Evolutionary conservation across 2,797 vertebrate genomes (phyloP).

Genomic region (Neosilurus hyrtlii): DNA sequence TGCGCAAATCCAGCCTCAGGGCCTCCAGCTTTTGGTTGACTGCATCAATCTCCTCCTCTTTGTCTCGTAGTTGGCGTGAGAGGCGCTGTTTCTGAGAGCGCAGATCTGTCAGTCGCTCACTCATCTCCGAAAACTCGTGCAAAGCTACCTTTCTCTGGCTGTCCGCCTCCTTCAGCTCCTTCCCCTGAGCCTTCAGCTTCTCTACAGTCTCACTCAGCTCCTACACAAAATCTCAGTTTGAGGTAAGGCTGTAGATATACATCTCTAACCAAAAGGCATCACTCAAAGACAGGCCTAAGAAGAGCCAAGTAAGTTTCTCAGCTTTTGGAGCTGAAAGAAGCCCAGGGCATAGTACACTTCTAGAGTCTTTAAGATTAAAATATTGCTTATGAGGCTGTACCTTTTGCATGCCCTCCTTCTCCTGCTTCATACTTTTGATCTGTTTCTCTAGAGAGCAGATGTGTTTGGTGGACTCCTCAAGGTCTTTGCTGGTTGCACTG

Average conservation of each 20-base stretch:
- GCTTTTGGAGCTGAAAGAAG: slow-evolving; percentile 9
- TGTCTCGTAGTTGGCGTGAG: slow-evolving; percentile 93
- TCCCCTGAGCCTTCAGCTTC: slow-evolving; percentile 82
- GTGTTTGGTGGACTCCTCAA: slow-evolving; percentile 90
- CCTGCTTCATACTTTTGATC: slow-evolving; percentile 84
- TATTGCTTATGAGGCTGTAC: slow-evolving; percentile 62
- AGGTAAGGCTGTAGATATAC: neutral
- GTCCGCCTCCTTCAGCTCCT: slow-evolving; percentile 97
- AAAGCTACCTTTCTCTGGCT: slow-evolving; percentile 94
- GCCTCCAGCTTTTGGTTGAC: slow-evolving; percentile 90
- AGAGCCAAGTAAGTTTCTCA: neutral
- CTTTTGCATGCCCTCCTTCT: slow-evolving; percentile 92
- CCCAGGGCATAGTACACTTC: too few relatives aligned
- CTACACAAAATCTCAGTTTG: slow-evolving; percentile 50
- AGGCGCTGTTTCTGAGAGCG: slow-evolving; percentile 93
- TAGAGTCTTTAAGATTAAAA: neutral
- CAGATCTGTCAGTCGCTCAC: slow-evolving; percentile 91
- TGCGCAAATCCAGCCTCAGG: slow-evolving; percentile 92
- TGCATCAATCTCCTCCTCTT: slow-evolving; percentile 95
- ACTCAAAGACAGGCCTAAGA: neutral
- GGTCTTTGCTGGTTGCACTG: slow-evolving; percentile 75
- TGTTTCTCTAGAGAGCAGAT: slow-evolving; percentile 89
- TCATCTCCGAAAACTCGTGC: slow-evolving; percentile 97
- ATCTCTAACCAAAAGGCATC: neutral
- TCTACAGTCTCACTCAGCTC: slow-evolving; percentile 64